phyloP scores from a whole-genome alignment of 2,113 vertebrate species.

The Pyrgilauda ruficollis region DNA sequence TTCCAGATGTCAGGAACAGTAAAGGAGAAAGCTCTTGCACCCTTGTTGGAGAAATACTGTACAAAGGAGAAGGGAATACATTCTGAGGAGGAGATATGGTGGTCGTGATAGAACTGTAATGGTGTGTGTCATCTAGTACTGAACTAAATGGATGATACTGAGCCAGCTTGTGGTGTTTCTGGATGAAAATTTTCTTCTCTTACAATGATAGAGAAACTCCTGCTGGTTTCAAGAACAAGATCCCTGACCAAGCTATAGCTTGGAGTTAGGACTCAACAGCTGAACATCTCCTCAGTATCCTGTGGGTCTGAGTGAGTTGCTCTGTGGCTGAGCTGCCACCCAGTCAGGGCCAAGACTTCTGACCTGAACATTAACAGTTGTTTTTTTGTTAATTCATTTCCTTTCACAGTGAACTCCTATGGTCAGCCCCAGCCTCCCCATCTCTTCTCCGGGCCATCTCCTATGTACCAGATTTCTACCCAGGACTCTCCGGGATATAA shows the following conservation, averaged over 20 bases:
- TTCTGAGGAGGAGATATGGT: neutral
- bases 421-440: constrained; percentile 78
- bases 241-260: constrained; percentile 13
- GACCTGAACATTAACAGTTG: neutral
- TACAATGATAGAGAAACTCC: constrained; percentile 11
- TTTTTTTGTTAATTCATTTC: neutral
- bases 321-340: neutral
- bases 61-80: neutral
- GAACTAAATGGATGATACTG: neutral
- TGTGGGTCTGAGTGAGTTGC: constrained; percentile 40
- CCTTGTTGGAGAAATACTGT: neutral
- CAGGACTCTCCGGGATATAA: constrained; percentile 79
- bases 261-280: constrained; percentile 7
- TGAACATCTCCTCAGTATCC: constrained; percentile 30
- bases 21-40: neutral
- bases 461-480: constrained; percentile 77
- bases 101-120: neutral
- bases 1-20: neutral
- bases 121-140: neutral
- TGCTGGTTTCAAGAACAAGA: constrained; percentile 35
- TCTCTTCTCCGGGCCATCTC: constrained; percentile 78
- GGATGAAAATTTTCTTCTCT: neutral
- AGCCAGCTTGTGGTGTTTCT: constrained; percentile 4
- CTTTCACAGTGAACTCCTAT: constrained; percentile 77
- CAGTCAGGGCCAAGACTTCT: neutral